Base-by-base conservation (phyloP, 2,888 invertebrate genomes). In the Ypsolopha scabrella region DNA sequence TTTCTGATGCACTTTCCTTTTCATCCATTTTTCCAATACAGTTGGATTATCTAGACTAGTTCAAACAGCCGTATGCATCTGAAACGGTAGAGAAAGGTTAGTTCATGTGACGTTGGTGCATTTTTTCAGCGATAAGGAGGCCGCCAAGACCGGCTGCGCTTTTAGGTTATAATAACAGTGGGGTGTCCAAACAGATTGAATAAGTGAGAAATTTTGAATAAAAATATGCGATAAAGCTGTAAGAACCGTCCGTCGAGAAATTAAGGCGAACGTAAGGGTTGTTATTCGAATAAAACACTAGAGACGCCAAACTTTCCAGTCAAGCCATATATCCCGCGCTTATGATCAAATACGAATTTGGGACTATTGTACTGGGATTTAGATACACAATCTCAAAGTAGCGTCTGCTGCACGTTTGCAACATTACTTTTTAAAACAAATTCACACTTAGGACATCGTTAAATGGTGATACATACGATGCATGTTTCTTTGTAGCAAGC, bases 281-380 rank as follows among this genome's bases (percentile, higher is more conserved):
- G 24, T 6, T 43, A 2, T 43, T 7, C 14, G 24, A 43, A 43
- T 13, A 24, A 43, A 45, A 45, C 24, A 43, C 53, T 52, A 60
- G 68, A 59, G 80, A 80, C 76, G 80, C 80, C 65, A 71, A 70
- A 57, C 54, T 64, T 59, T 57, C 55, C 60, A 59, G 51, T 60
- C 66, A 63, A 72, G 68, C 68, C 64, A 68, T 62, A 71, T 67
- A 72, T 81, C 83, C 83, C 83, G 83, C 83, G 83, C 83, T 80
- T 76, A 79, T 75, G 77, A 62, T 33, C 9, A 45, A 33, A 33
- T 45, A 35, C 7, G 35, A 10, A 33, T 45, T 34, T n/a, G 6
- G 11, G 9, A 45, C 34, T 10, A 33, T 34, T 9, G 33, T n/a
- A 45, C 24, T 6, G 35, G 11, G 33, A 45, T 33, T 24, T 45